phyloP scores from a whole-genome alignment of 2,888 invertebrate genomes.

The Cryptus armator region DNA sequence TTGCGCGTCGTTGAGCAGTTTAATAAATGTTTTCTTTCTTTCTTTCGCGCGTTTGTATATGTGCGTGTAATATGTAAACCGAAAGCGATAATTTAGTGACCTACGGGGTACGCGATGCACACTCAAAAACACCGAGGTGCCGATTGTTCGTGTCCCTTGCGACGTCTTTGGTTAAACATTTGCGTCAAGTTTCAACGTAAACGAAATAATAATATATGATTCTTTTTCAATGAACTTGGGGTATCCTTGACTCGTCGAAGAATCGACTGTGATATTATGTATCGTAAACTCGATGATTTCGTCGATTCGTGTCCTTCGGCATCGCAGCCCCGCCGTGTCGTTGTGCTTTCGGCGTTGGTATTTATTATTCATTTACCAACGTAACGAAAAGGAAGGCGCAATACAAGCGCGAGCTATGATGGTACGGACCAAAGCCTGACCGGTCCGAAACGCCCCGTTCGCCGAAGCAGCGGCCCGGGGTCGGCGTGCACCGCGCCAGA shows the following conservation, averaged over 20 bases:
- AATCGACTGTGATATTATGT: not conserved
- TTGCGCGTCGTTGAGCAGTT: not conserved
- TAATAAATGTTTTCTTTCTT: not conserved
- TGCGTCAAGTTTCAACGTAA: not conserved
- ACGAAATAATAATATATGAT: not conserved
- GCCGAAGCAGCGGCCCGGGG: not conserved
- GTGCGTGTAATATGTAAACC: not conserved
- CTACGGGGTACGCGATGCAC: slow-evolving; percentile 9
- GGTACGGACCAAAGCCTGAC: not conserved
- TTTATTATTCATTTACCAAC: slow-evolving; percentile 19
- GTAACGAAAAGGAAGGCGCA: not conserved
- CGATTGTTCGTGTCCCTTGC: not conserved
- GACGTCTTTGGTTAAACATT: not conserved
- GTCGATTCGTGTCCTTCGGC: slow-evolving; percentile 25
- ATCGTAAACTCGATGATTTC: slow-evolving; percentile 21
- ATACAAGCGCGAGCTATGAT: not conserved
- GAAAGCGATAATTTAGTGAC: slow-evolving; percentile 8
- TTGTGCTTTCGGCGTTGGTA: slow-evolving; percentile 26
- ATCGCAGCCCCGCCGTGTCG: slow-evolving; percentile 51
- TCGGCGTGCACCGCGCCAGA: not conserved
- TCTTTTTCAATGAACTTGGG: not conserved
- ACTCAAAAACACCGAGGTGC: slow-evolving; percentile 9
- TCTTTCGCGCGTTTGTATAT: not conserved
- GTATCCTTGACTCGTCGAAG: not conserved
- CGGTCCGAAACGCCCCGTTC: not conserved